Evolutionary conservation across 2,797 vertebrate species (phyloP).

Genomic region (Sciurus vulgaris): DNA sequence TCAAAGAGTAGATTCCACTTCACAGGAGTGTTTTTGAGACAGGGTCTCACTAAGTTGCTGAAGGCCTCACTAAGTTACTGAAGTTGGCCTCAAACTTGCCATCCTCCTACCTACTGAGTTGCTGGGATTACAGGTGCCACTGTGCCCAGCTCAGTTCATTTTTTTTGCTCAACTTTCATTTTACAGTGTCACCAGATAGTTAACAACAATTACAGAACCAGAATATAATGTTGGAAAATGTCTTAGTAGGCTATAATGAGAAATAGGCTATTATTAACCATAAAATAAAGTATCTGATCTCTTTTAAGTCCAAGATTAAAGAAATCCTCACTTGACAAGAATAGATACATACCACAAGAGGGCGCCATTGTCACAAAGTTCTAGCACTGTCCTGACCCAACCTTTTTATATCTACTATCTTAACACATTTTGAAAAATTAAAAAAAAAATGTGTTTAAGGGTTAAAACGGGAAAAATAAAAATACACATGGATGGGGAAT

Average conservation of each 20-base stretch:
- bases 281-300: background rate
- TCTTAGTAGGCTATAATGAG: background rate
- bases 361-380: constrained; percentile 60
- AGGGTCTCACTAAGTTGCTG: no score
- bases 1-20: background rate
- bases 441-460: background rate
- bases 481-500: no score
- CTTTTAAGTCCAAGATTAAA: background rate
- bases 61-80: no score
- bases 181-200: background rate
- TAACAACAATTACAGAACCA: background rate
- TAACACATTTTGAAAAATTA: constrained; percentile 19
- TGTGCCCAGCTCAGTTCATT: no score
- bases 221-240: background rate
- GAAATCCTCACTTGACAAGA: background rate
- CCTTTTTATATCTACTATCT: background rate
- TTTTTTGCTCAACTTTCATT: background rate
- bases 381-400: no score
- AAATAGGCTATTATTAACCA: background rate
- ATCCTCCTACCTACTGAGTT: no score
- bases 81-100: no score
- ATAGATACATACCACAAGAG: constrained; percentile 6
- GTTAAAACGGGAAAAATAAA: no score
- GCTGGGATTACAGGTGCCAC: no score
- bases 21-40: background rate